phyloP scores from a whole-genome alignment of 2,888 invertebrate species.

The Drosophila monieri region DNA sequence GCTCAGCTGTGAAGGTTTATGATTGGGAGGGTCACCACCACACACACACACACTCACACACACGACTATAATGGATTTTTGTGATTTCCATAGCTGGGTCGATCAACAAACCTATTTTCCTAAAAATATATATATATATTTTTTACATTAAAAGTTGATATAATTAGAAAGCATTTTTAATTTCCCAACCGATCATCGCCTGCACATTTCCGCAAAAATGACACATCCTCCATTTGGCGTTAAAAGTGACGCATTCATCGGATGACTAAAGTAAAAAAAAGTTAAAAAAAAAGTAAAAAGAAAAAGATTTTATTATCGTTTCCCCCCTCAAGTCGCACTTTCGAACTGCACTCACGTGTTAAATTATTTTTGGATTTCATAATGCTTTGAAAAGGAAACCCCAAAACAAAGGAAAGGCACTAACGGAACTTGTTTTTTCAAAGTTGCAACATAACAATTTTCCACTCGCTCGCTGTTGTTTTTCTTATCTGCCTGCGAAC shows the following conservation, averaged over 20 bases:
- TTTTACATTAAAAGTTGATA: neutral
- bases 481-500: conserved; percentile 57
- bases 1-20: conserved; percentile 45
- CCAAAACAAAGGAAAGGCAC: conserved; percentile 50
- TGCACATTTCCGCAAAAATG: conserved; percentile 27
- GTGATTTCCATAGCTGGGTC: conserved; percentile 54
- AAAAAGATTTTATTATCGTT: conserved; percentile 16
- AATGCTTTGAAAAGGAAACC: conserved; percentile 43
- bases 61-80: conserved; percentile 47
- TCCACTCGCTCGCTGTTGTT: conserved; percentile 27
- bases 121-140: neutral
- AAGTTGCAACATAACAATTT: conserved; percentile 56
- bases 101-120: conserved; percentile 43
- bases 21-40: conserved; percentile 41
- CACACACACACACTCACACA: conserved; percentile 8
- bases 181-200: neutral
- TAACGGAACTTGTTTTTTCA: conserved; percentile 64
- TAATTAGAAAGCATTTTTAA: no score
- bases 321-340: conserved; percentile 3
- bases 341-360: conserved; percentile 35
- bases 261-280: conserved; percentile 36
- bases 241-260: conserved; percentile 21
- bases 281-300: neutral
- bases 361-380: conserved; percentile 55
- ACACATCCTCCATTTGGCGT: conserved; percentile 32